phyloP scores from a whole-genome alignment of 2,888 invertebrate species.

The Elegia similella region DNA sequence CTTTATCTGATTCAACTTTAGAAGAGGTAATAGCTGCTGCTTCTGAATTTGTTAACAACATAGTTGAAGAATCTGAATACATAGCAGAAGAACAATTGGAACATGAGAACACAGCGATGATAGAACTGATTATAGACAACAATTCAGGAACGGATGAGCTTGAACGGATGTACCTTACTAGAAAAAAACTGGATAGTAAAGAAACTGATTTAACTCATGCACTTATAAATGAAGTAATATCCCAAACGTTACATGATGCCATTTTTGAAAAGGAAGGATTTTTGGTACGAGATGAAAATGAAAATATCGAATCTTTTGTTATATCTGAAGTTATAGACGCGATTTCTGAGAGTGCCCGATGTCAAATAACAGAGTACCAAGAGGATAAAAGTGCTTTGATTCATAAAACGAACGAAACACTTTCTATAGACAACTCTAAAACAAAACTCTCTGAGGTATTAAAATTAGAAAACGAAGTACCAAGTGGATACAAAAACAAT shows the following conservation, averaged over 20 bases:
- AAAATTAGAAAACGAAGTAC: background rate
- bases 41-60: constrained; percentile 6
- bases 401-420: background rate
- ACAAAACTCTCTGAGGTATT: background rate
- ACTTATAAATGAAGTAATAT: background rate
- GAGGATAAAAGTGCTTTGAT: background rate
- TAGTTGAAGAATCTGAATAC: constrained; percentile 6
- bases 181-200: background rate
- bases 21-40: constrained; percentile 6
- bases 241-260: background rate
- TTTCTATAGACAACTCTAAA: background rate
- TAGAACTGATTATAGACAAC: background rate
- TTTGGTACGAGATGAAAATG: constrained; percentile 3
- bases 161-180: background rate
- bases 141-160: background rate
- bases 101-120: background rate
- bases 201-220: background rate
- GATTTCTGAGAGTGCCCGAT: background rate
- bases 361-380: background rate
- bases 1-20: background rate
- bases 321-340: background rate
- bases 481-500: background rate
- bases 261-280: constrained; percentile 1
- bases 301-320: background rate
- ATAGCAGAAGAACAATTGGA: constrained; percentile 1